phyloP scores from a whole-genome alignment of 2,888 invertebrate species.

The Mesochorus sp. region DNA sequence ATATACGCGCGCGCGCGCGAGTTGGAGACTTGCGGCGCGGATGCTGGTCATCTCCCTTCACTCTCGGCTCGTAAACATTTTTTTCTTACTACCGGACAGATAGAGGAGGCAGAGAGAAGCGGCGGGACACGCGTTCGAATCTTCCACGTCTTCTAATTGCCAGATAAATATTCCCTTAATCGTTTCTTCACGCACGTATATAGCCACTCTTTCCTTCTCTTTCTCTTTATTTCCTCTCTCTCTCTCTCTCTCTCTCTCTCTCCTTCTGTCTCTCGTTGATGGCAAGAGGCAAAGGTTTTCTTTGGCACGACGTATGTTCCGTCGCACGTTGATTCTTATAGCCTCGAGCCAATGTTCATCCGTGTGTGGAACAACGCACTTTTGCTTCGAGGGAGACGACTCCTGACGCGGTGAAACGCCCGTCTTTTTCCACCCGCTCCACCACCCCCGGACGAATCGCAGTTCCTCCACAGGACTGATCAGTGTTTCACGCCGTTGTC shows the following conservation, averaged over 20 bases:
- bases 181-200: slow-evolving; percentile 64
- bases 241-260: slow-evolving; percentile 50
- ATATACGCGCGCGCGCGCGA: background rate
- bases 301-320: slow-evolving; percentile 46
- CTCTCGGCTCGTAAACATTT: slow-evolving; percentile 56
- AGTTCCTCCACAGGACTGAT: slow-evolving; percentile 9
- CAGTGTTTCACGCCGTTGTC: slow-evolving; percentile 40
- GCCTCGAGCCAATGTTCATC: slow-evolving; percentile 27
- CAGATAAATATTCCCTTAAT: slow-evolving; percentile 70
- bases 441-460: background rate
- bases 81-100: slow-evolving; percentile 57
- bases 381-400: slow-evolving; percentile 20
- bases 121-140: slow-evolving; percentile 61
- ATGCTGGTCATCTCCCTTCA: slow-evolving; percentile 41
- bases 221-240: slow-evolving; percentile 24
- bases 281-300: slow-evolving; percentile 48
- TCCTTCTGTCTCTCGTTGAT: slow-evolving; percentile 29
- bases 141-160: slow-evolving; percentile 62
- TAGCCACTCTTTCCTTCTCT: slow-evolving; percentile 6
- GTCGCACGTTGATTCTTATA: slow-evolving; percentile 29
- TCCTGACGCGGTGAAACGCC: slow-evolving; percentile 5
- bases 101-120: slow-evolving; percentile 59
- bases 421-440: slow-evolving; percentile 8
- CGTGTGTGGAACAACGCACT: background rate
- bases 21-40: background rate